Percentiles rank a stretch among this genome's conserved stretches.
Conservation (phyloP, 2,113 vertebrate species). For the Paratilapia polleni region DNA sequence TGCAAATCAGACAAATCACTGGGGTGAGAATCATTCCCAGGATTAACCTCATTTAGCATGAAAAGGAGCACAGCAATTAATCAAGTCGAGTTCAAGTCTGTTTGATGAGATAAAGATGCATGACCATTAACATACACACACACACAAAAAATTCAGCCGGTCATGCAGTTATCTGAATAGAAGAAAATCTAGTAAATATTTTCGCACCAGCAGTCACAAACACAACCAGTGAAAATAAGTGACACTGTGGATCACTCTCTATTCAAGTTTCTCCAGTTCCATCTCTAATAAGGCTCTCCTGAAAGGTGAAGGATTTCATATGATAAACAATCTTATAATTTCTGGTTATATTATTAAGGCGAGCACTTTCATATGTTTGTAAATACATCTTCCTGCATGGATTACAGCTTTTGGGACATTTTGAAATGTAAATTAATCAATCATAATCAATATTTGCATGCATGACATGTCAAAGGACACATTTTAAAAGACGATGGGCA, state of each 20-base stretch:
- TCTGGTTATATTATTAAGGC: not conserved
- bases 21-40: not conserved
- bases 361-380: not conserved
- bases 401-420: no score
- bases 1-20: constrained; percentile 30
- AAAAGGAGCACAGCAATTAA: not conserved
- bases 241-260: not conserved
- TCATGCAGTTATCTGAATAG: not conserved
- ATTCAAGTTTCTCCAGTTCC: not conserved
- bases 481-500: not conserved
- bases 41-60: constrained; percentile 17
- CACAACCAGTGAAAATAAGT: not conserved
- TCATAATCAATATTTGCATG: not conserved
- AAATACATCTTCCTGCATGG: not conserved
- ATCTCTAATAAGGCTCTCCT: not conserved
- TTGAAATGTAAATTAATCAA: not conserved
- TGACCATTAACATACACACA: not conserved
- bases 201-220: not conserved
- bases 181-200: not conserved
- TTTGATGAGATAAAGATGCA: not conserved
- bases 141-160: not conserved
- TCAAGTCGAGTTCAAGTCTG: not conserved
- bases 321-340: not conserved
- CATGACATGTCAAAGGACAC: not conserved
- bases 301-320: not conserved